Evolutionary conservation across 2,113 vertebrate genomes (phyloP), one percentile per base, ranked within the genome.

Genomic region (Pelusios castaneus): DNA sequence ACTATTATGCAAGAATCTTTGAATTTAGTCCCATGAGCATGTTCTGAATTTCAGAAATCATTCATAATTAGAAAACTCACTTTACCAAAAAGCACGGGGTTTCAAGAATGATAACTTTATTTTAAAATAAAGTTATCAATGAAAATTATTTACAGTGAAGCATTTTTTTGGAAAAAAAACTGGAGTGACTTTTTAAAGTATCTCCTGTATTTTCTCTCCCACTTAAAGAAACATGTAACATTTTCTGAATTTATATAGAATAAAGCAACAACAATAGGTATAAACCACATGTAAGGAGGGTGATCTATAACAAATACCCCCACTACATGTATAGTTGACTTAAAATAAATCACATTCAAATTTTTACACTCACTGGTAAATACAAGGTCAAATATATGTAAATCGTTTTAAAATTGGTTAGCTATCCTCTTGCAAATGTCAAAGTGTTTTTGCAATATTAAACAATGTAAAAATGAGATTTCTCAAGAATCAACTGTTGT

Each of bases 391-490:
- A 43, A 16, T 76, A 25, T 43, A 45, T 45, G 41, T 76, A 41
- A 14, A 43, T 16, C 41, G 63, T 22, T 38, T 34, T 70, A 38
- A 70, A 70, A 21, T 22, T 38, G 34, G 19, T 22, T 38, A 22
- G n/a, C 19, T 70, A 38, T 38, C 22, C 63, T 70, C 41, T 27
- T 76, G 38, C 38, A 45, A 22, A 29, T 29, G 73, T 76, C 73
- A 27, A 45, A 24, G 41, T 45, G 73, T 29, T 76, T 27, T 81
- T 47, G 41, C 80, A 87, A 77, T 77, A 92, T 82, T 91, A 96
- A 94, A 82, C 14, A 85, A 91, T 83, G 85, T 70, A 92, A 94
- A 87, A 90, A 92, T 9, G 80, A 56, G 47, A 55, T 96, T 95
- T 92, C 86, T 60, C 87, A 84, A 90, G 80, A 94, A 92, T 54